phyloP scores from a whole-genome alignment of 2,888 invertebrate genomes.

The Amorpha juglandis region DNA sequence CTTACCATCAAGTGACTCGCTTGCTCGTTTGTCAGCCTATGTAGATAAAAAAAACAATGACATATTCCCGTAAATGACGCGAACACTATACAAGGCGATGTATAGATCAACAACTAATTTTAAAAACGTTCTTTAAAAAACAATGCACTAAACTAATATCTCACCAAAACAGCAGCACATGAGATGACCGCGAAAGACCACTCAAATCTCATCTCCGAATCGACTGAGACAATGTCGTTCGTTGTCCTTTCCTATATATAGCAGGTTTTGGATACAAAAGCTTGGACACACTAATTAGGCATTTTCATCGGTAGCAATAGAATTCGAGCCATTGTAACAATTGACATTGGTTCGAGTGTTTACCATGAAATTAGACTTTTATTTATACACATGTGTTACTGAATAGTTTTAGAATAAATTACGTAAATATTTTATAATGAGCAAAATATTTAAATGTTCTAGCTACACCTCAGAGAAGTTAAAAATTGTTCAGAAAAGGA shows the following conservation, averaged over 20 bases:
- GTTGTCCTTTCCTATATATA: constrained; percentile 23
- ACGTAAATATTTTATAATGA: not conserved
- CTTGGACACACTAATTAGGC: constrained; percentile 20
- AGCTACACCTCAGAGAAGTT: not conserved
- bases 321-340: constrained; percentile 6
- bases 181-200: constrained; percentile 27
- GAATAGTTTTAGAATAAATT: not conserved
- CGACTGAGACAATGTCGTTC: constrained; percentile 13
- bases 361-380: constrained; percentile 17
- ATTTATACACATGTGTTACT: not conserved
- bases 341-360: constrained; percentile 19
- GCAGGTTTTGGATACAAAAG: not conserved
- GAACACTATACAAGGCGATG: no score
- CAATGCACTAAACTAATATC: constrained; percentile 20
- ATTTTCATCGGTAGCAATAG: constrained; percentile 11
- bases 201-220: constrained; percentile 37
- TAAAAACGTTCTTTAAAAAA: no score
- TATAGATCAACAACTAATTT: no score
- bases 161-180: constrained; percentile 40
- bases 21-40: no score
- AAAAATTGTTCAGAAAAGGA: not conserved
- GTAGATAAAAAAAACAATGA: no score
- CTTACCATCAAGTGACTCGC: no score
- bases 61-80: no score
- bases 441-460: not conserved